Evolutionary conservation across 2,888 invertebrate species (phyloP).

Genomic region (Trypoxylon attenuatum): DNA sequence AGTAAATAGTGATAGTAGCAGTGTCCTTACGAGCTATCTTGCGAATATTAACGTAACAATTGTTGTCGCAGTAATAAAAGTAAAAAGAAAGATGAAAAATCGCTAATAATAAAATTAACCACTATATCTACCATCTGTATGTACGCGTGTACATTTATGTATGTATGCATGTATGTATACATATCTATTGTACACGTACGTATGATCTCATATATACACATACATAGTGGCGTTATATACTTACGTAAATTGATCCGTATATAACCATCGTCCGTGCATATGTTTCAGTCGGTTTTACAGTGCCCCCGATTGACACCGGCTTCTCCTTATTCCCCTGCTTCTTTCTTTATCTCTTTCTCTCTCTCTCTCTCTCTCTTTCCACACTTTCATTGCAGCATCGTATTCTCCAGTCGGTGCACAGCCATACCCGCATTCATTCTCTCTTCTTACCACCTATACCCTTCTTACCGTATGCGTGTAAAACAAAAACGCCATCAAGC

Average conservation of each 20-base stretch:
- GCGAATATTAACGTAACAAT: constrained; percentile 37
- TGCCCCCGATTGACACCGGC: constrained; percentile 39
- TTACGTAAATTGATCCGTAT: constrained; percentile 48
- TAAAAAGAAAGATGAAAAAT: constrained; percentile 50
- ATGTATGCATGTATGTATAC: constrained; percentile 1
- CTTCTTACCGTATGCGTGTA: constrained; percentile 57
- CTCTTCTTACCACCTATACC: constrained; percentile 43
- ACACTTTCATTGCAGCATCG: neutral
- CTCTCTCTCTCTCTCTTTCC: constrained; percentile 5
- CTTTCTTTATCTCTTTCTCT: neutral
- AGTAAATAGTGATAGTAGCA: constrained; percentile 36
- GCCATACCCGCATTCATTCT: too few species aligned
- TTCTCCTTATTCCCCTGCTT: constrained; percentile 6
- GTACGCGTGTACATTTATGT: constrained; percentile 12
- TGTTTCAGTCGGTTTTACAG: constrained; percentile 60
- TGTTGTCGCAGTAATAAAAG: constrained; percentile 51
- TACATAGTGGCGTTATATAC: constrained; percentile 37
- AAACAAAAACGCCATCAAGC: constrained; percentile 37
- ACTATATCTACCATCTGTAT: constrained; percentile 23
- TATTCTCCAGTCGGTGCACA: neutral
- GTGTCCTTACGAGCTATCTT: constrained; percentile 28
- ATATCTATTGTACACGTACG: constrained; percentile 15
- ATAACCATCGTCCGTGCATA: constrained; percentile 55
- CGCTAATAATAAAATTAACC: constrained; percentile 44
- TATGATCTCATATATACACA: constrained; percentile 19